Base-by-base conservation (phyloP, 37 sponge, comb jelly and placozoan genomes). In the Mnemiopsis leidyi region DNA sequence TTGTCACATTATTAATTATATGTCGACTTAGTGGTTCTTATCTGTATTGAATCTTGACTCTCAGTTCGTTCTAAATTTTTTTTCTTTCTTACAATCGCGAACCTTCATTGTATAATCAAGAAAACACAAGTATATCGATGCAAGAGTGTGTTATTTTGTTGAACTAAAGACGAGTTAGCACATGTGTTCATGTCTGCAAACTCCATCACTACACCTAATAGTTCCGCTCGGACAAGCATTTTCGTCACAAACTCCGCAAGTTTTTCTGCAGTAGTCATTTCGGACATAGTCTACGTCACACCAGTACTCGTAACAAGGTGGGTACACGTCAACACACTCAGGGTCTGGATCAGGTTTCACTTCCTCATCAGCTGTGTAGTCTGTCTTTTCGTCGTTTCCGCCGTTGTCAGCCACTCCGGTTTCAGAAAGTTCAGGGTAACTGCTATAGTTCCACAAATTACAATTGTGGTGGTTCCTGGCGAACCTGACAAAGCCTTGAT, bases 381-480 rank as follows among this genome's bases (percentile, higher is more conserved):
- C 13, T 18, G 61, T 48, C 13, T 5, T 13, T 48, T 48, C 61
- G 13, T 48, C 61, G 13, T 48, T 48, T 18, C 61, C 61, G 5
- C 61, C 61, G 61, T 48, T 48, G 13, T 48, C 61, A 48, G 61
- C 5, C 9, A 13, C 61, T 18, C 75, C 75, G 20, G 75, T 71
- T 7, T 3, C 3, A 5, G 75, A 3, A 71, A 71, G 75, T 28
- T 23, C 30, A 28, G 75, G 75, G 75, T 71, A 71, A 18, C 75
- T 71, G 25, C 30, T 29, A 25, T 71, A 71, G 20, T 71, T 25
- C 25, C 25, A 71, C 75, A 71, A 25, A 5, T 28, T 28, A 71
- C 75, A 71, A 25, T 71, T 71, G 75, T 71, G 75, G 75, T 71
- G 75, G 30, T 71, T 71, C 30, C 75, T n/a, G 75, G 75, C 75